A percentile compares a stretch with the other conserved stretches of the same genome.
These are phyloP conservation scores for Trachelus tabidus DNA, from an alignment of 2,888 invertebrate genomes.

Conservation along the genomic window DNA sequence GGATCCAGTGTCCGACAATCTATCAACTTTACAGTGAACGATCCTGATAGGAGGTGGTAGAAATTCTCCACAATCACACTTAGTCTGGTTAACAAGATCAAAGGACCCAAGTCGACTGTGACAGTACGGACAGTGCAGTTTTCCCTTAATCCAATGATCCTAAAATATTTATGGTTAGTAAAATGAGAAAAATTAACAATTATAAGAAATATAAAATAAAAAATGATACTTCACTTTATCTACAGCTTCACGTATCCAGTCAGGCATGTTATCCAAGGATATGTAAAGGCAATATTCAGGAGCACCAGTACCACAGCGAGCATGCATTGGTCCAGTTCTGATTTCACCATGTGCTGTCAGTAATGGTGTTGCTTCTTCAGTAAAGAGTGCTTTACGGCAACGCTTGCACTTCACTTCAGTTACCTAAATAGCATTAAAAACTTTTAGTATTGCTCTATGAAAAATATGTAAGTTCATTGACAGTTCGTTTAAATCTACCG, in stretches of 20 bases:
- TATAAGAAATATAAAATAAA: background rate
- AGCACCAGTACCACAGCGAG: slow-evolving; percentile 40
- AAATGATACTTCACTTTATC: slow-evolving; percentile 27
- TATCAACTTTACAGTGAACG: slow-evolving; percentile 43
- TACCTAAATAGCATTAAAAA: slow-evolving; percentile 27
- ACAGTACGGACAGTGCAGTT: slow-evolving; percentile 46
- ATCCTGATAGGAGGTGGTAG: slow-evolving; percentile 44
- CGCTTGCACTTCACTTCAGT: slow-evolving; percentile 47
- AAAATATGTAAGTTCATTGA: background rate
- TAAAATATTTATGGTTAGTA: slow-evolving; percentile 21
- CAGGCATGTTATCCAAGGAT: slow-evolving; percentile 43
- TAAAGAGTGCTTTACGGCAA: slow-evolving; percentile 42
- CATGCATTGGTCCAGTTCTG: slow-evolving; percentile 30
- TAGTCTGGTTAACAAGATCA: slow-evolving; percentile 41
- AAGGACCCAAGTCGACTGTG: slow-evolving; percentile 44
- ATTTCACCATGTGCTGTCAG: slow-evolving; percentile 41
- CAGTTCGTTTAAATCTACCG: background rate
- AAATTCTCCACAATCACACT: slow-evolving; percentile 45
- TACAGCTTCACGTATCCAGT: slow-evolving; percentile 42
- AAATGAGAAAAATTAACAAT: slow-evolving; percentile 4
- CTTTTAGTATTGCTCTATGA: background rate
- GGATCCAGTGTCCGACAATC: slow-evolving; percentile 23
- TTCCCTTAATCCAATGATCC: slow-evolving; percentile 47
- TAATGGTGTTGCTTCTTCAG: slow-evolving; percentile 44
- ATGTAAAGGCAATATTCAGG: slow-evolving; percentile 44